Evolutionary conservation across 2,888 invertebrate genomes (phyloP).

Genomic region (Microctonus brassicae): DNA sequence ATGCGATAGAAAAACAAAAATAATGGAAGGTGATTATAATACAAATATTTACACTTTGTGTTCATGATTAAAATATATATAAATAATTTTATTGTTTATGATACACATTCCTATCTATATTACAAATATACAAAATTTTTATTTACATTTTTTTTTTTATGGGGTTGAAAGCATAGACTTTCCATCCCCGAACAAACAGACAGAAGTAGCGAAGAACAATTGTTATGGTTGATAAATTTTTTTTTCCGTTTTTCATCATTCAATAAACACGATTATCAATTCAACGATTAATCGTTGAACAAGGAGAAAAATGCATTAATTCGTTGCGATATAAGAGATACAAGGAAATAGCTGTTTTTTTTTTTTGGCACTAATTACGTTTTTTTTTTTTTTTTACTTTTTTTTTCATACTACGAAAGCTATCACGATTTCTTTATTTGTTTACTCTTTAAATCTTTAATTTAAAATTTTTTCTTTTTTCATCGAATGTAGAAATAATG

Average conservation of each 20-base stretch:
- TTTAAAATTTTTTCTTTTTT: conserved; percentile 35
- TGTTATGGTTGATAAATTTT: conserved; percentile 3
- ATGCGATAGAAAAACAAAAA: not conserved
- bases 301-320: conserved; percentile 57
- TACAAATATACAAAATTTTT: conserved; percentile 65
- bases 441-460: no score
- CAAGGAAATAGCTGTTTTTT: conserved; percentile 52
- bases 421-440: conserved; percentile 55
- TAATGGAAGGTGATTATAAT: conserved; percentile 1
- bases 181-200: conserved; percentile 54
- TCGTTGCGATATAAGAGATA: conserved; percentile 63
- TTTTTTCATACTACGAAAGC: conserved; percentile 61
- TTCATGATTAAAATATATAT: conserved; percentile 63
- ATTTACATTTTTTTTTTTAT: conserved; percentile 58
- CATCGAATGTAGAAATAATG: conserved; percentile 58
- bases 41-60: conserved; percentile 33
- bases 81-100: conserved; percentile 65
- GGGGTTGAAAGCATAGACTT: conserved; percentile 44
- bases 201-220: conserved; percentile 53
- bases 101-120: conserved; percentile 65
- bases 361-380: conserved; percentile 58
- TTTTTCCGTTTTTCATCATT: conserved; percentile 30
- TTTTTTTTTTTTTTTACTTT: conserved; percentile 53
- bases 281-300: conserved; percentile 57
- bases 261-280: conserved; percentile 54